A percentile compares a stretch with the other conserved stretches of the same genome.
These are phyloP conservation scores for Sapayoa aenigma DNA, from an alignment of 2,113 vertebrate species.

Conservation along the genomic window DNA sequence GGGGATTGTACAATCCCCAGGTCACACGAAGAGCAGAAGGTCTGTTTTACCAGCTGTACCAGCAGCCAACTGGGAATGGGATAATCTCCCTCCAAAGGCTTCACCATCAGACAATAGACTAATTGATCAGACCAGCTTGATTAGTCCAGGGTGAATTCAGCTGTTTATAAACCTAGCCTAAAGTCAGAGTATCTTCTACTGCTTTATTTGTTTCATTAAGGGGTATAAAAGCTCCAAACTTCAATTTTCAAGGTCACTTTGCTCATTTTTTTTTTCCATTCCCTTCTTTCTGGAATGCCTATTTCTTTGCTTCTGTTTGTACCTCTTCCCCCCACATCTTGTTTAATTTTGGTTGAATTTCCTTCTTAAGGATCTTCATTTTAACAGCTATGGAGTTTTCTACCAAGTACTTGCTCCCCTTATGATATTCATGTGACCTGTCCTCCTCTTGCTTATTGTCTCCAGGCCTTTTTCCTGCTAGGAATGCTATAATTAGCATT, in stretches of 20 bases:
- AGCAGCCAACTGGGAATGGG: background rate
- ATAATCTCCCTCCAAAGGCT: background rate
- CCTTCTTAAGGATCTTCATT: background rate
- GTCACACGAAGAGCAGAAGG: too few relatives aligned
- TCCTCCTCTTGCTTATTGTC: background rate
- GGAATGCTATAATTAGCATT: background rate
- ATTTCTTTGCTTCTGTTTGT: background rate
- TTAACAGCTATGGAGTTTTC: background rate
- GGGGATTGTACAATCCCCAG: too few relatives aligned
- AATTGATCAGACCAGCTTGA: background rate
- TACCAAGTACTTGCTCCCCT: background rate
- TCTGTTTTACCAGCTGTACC: background rate
- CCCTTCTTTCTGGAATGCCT: background rate
- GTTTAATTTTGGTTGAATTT: background rate
- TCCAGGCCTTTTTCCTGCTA: background rate
- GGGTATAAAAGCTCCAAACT: background rate
- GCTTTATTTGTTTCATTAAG: background rate
- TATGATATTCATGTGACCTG: accelerated
- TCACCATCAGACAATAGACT: background rate
- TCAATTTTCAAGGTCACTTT: background rate
- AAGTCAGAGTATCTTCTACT: background rate
- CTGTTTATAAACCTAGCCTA: background rate
- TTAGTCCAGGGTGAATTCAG: background rate
- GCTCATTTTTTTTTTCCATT: accelerated
- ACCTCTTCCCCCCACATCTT: too few relatives aligned